Evolutionary conservation across 2,797 vertebrate genomes (phyloP).

Genomic region (Peromyscus melanophrys): DNA sequence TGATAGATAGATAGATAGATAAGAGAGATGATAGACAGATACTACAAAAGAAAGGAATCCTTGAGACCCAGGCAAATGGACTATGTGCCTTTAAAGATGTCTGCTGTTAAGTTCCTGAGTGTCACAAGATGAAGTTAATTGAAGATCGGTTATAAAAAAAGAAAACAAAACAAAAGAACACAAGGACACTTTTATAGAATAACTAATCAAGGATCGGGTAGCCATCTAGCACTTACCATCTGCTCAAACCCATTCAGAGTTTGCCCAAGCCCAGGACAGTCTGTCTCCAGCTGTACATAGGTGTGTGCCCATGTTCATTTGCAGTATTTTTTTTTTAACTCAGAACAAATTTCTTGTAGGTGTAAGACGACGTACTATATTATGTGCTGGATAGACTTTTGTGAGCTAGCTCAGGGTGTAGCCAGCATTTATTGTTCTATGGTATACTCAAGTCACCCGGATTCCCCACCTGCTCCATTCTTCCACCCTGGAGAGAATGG

Average conservation of each 20-base stretch:
- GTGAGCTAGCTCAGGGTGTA: not conserved
- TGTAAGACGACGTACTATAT: not conserved
- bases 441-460: not conserved
- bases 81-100: slow-evolving; percentile 14
- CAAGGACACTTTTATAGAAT: slow-evolving; percentile 46
- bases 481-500: not conserved
- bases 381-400: slow-evolving; percentile 13
- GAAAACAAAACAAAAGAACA: slow-evolving; percentile 57
- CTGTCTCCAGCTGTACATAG: slow-evolving; percentile 52
- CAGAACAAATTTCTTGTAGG: slow-evolving; percentile 41
- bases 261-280: slow-evolving; percentile 41
- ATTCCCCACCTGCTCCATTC: not conserved
- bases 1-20: not conserved
- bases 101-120: not conserved
- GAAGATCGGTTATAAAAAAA: slow-evolving; percentile 32
- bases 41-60: slow-evolving; percentile 4
- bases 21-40: not conserved
- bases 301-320: slow-evolving; percentile 49
- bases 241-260: slow-evolving; percentile 60
- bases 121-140: slow-evolving; percentile 46
- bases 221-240: slow-evolving; percentile 10
- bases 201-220: slow-evolving; percentile 9
- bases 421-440: slow-evolving; percentile 7
- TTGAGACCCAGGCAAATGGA: not conserved
- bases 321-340: slow-evolving; percentile 14